Evolutionary conservation across 2,113 vertebrate genomes (phyloP), one percentile per base, ranked within the genome.

Genomic region (Antechinus flavipes): DNA sequence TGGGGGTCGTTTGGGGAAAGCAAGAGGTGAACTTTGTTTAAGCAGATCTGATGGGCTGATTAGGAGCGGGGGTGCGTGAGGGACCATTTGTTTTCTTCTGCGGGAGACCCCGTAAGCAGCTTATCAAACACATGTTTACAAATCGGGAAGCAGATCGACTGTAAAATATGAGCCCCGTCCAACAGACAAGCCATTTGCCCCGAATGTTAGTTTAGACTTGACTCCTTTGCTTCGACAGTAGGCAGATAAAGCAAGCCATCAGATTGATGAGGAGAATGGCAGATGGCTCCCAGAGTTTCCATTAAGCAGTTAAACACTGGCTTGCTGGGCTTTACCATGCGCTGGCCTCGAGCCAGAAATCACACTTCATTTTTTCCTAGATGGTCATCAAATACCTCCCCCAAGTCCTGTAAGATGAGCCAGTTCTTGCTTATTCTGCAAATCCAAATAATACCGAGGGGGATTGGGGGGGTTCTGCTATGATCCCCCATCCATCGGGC

Each of bases 201-300:
- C 97, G 98, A 98, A 95, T 3, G 54, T 96, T 97, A 91, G 96
- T 98, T 99, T 98, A 98, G 61, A 97, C 97, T 98, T 98, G 97
- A 97, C 95, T 98, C 97, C 97, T 96, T 96, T 98, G 98, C 96
- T 97, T 98, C 97, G 98, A 97, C 94, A 49, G 97, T 96, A 97
- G 96, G 96, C 97, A 98, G 98, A 98, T 98, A 98, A 98, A 98
- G 97, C 68, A 98, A 97, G 98, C 97, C 97, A 96, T 94, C 54
- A 25, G 97, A 97, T 96, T 97, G 97, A 97, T 96, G 94, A 97
- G 96, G 95, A 96, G 96, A 96, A 98, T 97, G 97, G 96, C 97
- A 97, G 95, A 96, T 96, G 97, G 96, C 97, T 91, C 95, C 95
- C 96, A 96, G 52, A 95, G 91, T 96, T 98, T 98, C 98, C 98